Evolutionary conservation across 37 sponge, comb jelly and placozoan species (phyloP), one percentile per base, ranked within the genome.

Genomic region (Aplysina aerophoba): DNA sequence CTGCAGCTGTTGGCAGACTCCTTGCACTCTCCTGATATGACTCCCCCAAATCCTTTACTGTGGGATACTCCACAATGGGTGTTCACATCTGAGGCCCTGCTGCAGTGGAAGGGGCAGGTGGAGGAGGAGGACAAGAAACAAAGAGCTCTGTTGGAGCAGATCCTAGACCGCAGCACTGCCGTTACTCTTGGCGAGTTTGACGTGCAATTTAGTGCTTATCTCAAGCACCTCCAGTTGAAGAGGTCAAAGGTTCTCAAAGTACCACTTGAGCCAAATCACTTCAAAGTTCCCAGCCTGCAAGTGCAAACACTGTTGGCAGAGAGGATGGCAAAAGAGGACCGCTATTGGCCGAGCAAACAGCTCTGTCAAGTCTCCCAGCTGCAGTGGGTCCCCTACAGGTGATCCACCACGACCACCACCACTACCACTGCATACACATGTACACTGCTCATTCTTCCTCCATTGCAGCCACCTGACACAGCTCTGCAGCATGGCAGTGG

Each of bases 321-420:
- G 38, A 75, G 78, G 78, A 24, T 75, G 22, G 2, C 41, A 15
- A 36, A 14, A 24, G 78, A 75, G 41, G 78, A 75, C 25, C 54
- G 78, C 44, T 75, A 75, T 40, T 75, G 78, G 78, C 78, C 78
- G 6, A 41, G 16, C 22, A 36, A 75, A 50, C 25, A 75, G 53
- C 20, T 75, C 3, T 24, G n/a, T 22, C 37, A 31, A 17, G 54
- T 75, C 15, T 36, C 40, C 1, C 33, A 75, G 53, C 78, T 75
- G 4, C 78, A 75, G 20, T 50, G 44, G 44, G 22, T 75, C 50
- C 78, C 78, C n/a, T 75, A 75, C 53, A 75, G 53, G 78, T 75
- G 34, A 62, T 1, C n/a, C n/a, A 44, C 50, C 50, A 11, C 3
- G 3, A 44, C 8, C 50, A 3, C 8, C 50, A 44, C 50, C 50